A percentile compares a stretch with the other conserved stretches of the same genome.
phyloP scores from a whole-genome alignment of 30 jellyfish, hydroid and myxozoan genomes.

The Cassiopea xamachana region DNA sequence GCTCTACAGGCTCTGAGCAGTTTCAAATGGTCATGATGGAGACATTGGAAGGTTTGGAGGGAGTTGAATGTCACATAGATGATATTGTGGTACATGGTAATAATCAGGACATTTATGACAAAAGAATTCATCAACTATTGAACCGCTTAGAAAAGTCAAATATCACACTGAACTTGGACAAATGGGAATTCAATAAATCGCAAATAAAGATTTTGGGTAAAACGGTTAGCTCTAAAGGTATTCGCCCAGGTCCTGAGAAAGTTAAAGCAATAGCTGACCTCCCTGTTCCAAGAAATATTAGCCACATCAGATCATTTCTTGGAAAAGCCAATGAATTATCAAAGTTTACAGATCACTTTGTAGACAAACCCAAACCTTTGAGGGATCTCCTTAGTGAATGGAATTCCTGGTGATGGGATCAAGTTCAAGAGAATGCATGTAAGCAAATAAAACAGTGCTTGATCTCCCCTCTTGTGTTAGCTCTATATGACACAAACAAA shows the following conservation, averaged over 20 bases:
- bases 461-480: neutral
- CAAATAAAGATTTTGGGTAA: neutral
- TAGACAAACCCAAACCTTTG: neutral
- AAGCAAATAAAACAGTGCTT: neutral
- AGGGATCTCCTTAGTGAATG: neutral
- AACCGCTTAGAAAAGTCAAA: neutral
- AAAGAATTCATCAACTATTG: neutral
- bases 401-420: neutral
- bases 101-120: neutral
- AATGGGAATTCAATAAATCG: neutral
- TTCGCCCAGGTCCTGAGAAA: neutral
- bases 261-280: neutral
- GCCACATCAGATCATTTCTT: neutral
- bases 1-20: neutral
- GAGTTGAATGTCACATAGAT: conserved; percentile 17
- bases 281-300: neutral
- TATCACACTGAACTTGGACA: neutral
- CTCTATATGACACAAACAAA: neutral
- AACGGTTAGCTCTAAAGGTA: neutral
- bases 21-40: neutral
- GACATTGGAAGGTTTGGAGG: conserved; percentile 3
- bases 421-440: neutral
- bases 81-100: conserved; percentile 5
- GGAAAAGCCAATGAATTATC: neutral
- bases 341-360: neutral